Evolutionary conservation across 2,113 vertebrate species (phyloP), one percentile per base, ranked within the genome.

Genomic region (Triplophysa rosa): DNA sequence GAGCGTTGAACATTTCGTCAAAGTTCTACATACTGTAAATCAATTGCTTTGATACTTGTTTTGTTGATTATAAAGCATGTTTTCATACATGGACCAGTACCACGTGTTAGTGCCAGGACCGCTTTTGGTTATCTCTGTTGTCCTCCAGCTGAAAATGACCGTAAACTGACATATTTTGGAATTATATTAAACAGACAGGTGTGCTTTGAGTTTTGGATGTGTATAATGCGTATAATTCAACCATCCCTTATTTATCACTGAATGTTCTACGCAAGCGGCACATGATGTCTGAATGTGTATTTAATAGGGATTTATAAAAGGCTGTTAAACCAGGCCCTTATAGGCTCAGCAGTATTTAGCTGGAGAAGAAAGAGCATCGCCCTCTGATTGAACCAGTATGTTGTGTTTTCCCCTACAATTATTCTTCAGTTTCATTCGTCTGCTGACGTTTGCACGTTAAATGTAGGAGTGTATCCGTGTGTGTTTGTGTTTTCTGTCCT

Each of bases 401-500:
- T 0, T 23, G 7, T 59, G 12, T 59, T 72, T 72, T 59, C 33
- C 52, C 69, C 54, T 58, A 17, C 23, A 59, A 59, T 42, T 4
- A 59, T 54, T 62, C 17, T 21, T 8, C 1, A 4, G 74, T 66
- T 65, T 66, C 14, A 80, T 24, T 13, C 24, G 29, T 42, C 29
- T 40, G 42, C n/a, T 52, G 19, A 79, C 29, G 33, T 45, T 70
- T 62, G 52, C 59, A 64, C 47, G 49, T 56, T 59, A 29, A 52
- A 58, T 79, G 33, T 68, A 52, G 45, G 54, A 49, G 71, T 66
- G 71, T 66, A 66, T 29, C 26, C 63, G 14, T 16, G 66, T 80
- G 74, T 75, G 67, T 77, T 17, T 45, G 40, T 42, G 61, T 72
- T 71, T 45, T 67, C 17, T 65, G 13, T 71, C 63, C 16, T 52